phyloP scores from a whole-genome alignment of 2,113 vertebrate species.

The Pimephales promelas region DNA sequence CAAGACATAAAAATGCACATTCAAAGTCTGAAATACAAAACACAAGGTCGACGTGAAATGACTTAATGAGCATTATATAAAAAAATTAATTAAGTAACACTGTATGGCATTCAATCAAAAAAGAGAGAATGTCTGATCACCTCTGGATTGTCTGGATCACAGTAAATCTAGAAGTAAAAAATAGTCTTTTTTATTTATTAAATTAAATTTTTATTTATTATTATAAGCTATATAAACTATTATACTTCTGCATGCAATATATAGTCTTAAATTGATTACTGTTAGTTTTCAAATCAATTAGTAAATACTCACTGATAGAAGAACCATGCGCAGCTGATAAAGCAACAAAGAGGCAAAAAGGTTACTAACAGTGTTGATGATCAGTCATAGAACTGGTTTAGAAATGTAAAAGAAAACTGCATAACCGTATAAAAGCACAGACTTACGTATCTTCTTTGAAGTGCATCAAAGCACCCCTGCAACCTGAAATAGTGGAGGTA shows the following conservation, averaged over 20 bases:
- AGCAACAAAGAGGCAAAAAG: slow-evolving; percentile 50
- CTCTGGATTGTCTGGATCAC: slow-evolving; percentile 84
- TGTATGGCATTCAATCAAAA: background rate
- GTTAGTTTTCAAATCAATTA: background rate
- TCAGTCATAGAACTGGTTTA: background rate
- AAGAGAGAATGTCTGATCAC: slow-evolving; percentile 67
- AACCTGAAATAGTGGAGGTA: slow-evolving; percentile 78
- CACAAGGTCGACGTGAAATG: background rate
- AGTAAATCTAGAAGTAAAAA: slow-evolving; percentile 80
- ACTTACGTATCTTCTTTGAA: slow-evolving; percentile 96
- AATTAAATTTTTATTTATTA: background rate
- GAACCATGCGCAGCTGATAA: slow-evolving; percentile 84
- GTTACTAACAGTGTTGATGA: slow-evolving; percentile 40
- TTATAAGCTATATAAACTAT: background rate
- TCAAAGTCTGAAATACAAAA: background rate
- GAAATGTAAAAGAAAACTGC: background rate
- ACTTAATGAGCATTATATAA: background rate
- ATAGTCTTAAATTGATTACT: background rate
- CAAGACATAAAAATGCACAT: background rate
- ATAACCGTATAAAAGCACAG: background rate
- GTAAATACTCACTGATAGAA: slow-evolving; percentile 89
- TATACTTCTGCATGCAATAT: background rate
- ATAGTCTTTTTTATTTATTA: background rate
- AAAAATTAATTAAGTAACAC: background rate
- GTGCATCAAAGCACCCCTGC: slow-evolving; percentile 93